A percentile compares a stretch with the other conserved stretches of the same genome.
Conservation (phyloP, 1,140 invertebrate species). For the Panagrolaimus sp. region DNA sequence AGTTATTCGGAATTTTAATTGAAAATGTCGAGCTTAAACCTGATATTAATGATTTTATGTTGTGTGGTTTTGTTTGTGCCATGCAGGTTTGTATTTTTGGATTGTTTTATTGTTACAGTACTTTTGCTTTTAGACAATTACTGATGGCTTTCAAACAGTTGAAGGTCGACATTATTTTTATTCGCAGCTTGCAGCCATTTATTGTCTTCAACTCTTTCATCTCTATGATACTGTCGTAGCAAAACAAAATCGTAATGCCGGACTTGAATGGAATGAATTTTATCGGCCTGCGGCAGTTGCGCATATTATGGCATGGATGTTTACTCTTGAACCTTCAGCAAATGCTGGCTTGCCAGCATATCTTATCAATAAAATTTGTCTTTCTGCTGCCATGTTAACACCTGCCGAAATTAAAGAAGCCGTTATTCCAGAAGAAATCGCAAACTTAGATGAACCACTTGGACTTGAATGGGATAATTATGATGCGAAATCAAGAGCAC, state of each 20-base stretch:
- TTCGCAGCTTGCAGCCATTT: conserved; percentile 3
- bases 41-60: conserved; percentile 33
- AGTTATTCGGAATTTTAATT: conserved; percentile 23
- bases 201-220: neutral
- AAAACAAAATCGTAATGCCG: neutral
- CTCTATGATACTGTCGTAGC: neutral
- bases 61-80: conserved; percentile 38
- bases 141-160: conserved; percentile 17
- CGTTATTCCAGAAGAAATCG: neutral
- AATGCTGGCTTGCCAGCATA: neutral
- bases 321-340: neutral
- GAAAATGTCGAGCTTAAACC: conserved; percentile 21
- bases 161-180: neutral
- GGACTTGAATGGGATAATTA: neutral
- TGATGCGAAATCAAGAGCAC: neutral
- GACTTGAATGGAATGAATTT: conserved; percentile 36
- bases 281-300: conserved; percentile 31
- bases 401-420: neutral
- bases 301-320: conserved; percentile 24
- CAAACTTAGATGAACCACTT: neutral
- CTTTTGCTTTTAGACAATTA: conserved; percentile 22
- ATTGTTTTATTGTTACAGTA: neutral
- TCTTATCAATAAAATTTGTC: neutral
- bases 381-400: neutral
- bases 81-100: conserved; percentile 25